These are phyloP conservation scores for Microcebus lehilahytsara DNA, from an alignment of 2,113 vertebrate genomes.

Conservation along the genomic window DNA sequence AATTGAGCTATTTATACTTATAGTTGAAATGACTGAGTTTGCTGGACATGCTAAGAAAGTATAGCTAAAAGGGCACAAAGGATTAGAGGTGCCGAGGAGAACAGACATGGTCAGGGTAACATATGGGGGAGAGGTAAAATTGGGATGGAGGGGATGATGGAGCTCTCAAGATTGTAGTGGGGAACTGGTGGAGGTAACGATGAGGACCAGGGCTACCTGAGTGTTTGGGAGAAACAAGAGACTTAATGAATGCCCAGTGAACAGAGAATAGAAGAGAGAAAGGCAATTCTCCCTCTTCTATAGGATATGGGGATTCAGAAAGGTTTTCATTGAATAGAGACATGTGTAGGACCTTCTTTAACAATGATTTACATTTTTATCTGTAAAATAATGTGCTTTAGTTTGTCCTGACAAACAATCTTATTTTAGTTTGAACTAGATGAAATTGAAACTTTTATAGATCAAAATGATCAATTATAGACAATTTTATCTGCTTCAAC, in stretches of 20 bases:
- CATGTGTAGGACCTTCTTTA: neutral
- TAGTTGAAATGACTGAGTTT: neutral
- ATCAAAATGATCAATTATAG: neutral
- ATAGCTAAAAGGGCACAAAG: neutral
- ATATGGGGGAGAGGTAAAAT: neutral
- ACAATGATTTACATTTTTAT: neutral
- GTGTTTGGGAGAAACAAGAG: neutral
- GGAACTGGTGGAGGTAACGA: neutral
- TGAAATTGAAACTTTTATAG: constrained; percentile 1
- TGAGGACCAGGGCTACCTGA: neutral
- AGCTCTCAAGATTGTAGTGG: neutral
- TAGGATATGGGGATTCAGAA: neutral
- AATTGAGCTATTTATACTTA: neutral
- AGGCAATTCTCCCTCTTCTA: neutral
- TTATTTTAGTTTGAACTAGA: constrained; percentile 5
- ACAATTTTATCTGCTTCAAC: neutral
- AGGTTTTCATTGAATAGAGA: neutral
- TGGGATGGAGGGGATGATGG: neutral
- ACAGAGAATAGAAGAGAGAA: neutral
- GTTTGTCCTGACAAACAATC: neutral
- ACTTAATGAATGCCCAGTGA: neutral
- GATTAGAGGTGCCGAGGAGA: neutral
- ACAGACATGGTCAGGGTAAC: neutral
- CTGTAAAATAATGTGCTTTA: neutral
- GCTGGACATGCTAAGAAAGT: neutral